Evolutionary conservation across 2,797 vertebrate species (phyloP).

Genomic region (Melanogrammus aeglefinus): DNA sequence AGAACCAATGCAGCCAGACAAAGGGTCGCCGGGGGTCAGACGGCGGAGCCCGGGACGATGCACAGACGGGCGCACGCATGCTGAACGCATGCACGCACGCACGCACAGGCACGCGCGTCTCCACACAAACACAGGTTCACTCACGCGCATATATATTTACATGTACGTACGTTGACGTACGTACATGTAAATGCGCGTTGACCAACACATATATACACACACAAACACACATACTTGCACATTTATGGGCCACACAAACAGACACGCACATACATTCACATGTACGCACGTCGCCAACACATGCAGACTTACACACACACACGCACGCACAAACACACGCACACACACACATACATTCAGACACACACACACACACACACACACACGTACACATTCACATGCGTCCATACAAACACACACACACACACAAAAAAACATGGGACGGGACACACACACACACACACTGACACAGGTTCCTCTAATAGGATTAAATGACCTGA

Average conservation of each 20-base stretch:
- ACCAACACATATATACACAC: too few species aligned
- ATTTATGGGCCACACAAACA: too few species aligned
- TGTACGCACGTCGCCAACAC: neutral
- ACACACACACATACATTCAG: slow-evolving; percentile 20
- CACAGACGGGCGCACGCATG: neutral
- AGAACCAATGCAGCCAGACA: neutral
- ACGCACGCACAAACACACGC: slow-evolving; percentile 20
- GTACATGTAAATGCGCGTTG: too few species aligned
- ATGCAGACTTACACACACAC: neutral
- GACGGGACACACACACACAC: neutral
- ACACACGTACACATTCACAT: neutral
- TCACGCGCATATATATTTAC: neutral
- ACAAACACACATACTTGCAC: too few species aligned
- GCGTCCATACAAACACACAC: neutral
- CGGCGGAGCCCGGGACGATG: neutral
- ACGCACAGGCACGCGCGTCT: neutral
- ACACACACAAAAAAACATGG: neutral
- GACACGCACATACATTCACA: neutral
- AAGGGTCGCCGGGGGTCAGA: neutral
- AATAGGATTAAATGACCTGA: neutral
- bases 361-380: slow-evolving; percentile 1
- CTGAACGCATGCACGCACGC: too few species aligned
- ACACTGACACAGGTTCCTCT: neutral
- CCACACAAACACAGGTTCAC: neutral
- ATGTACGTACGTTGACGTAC: too few species aligned